Percentiles rank a stretch among this genome's conserved stretches.
phyloP scores from a whole-genome alignment of 2,797 vertebrate species.

The Gorsachius magnificus region DNA sequence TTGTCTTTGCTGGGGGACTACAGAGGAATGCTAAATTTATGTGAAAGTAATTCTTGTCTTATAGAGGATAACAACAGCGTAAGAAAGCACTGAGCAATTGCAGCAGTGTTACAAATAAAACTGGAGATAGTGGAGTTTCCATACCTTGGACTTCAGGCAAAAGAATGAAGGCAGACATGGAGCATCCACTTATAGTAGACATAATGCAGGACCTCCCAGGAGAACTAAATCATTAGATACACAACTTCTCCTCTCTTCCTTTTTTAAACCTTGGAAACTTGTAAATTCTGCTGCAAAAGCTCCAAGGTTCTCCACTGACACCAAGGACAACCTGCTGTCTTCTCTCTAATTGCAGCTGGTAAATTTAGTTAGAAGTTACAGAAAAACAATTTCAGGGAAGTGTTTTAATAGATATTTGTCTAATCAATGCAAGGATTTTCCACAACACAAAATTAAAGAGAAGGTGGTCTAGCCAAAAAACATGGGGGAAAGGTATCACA shows the following conservation, averaged over 20 bases:
- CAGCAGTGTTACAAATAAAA: background rate
- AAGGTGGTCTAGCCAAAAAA: background rate
- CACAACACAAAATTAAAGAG: background rate
- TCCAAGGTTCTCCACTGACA: background rate
- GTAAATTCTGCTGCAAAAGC: background rate
- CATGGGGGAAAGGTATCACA: background rate
- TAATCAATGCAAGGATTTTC: background rate
- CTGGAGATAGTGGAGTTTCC: background rate
- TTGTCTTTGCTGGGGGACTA: background rate
- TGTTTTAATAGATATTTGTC: background rate
- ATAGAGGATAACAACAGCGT: background rate
- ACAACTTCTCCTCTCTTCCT: background rate
- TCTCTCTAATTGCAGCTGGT: background rate
- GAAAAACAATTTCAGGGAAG: background rate
- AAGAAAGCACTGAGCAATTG: background rate
- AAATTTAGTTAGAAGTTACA: background rate
- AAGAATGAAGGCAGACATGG: background rate
- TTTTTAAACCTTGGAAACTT: background rate
- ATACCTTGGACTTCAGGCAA: background rate
- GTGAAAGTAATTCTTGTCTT: background rate
- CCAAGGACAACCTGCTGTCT: background rate
- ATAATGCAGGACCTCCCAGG: background rate
- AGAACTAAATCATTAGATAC: background rate
- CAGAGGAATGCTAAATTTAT: background rate
- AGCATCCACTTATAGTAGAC: background rate